A percentile compares a stretch with the other conserved stretches of the same genome.
Conservation (phyloP, 2,113 vertebrate species). For the Eulemur macaco region DNA sequence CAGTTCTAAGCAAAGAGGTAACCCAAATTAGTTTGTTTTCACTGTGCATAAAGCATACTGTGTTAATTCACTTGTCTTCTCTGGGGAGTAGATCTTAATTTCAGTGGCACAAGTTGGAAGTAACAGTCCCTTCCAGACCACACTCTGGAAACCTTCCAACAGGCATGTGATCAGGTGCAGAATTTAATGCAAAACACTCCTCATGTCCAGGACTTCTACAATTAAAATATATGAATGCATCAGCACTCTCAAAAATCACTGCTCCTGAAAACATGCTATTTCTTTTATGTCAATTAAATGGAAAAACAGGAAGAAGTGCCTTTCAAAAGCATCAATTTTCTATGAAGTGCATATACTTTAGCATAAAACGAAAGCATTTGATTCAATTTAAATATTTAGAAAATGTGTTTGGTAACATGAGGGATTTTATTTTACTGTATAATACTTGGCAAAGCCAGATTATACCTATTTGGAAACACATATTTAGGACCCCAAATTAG, state of each 20-base stretch:
- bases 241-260: constrained; percentile 67
- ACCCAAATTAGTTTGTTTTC: constrained; percentile 79
- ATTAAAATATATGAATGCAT: constrained; percentile 79
- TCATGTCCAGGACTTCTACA: constrained; percentile 75
- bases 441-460: neutral
- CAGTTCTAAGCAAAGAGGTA: constrained; percentile 74
- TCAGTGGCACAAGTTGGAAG: constrained; percentile 83
- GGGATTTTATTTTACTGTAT: neutral
- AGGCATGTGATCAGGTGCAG: constrained; percentile 80
- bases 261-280: constrained; percentile 52
- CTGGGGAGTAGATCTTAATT: constrained; percentile 85
- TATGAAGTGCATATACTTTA: neutral
- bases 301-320: neutral
- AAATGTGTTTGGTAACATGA: neutral
- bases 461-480: neutral
- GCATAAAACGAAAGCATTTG: neutral
- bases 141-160: constrained; percentile 83
- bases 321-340: constrained; percentile 54
- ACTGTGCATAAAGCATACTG: constrained; percentile 79
- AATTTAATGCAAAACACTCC: constrained; percentile 81
- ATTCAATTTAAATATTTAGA: neutral
- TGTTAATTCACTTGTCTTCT: constrained; percentile 87
- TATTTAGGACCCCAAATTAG: neutral
- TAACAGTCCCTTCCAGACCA: constrained; percentile 78
- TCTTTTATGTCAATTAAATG: constrained; percentile 51